Evolutionary conservation across 2,797 vertebrate genomes (phyloP).

Genomic region (Megaceryle alcyon): DNA sequence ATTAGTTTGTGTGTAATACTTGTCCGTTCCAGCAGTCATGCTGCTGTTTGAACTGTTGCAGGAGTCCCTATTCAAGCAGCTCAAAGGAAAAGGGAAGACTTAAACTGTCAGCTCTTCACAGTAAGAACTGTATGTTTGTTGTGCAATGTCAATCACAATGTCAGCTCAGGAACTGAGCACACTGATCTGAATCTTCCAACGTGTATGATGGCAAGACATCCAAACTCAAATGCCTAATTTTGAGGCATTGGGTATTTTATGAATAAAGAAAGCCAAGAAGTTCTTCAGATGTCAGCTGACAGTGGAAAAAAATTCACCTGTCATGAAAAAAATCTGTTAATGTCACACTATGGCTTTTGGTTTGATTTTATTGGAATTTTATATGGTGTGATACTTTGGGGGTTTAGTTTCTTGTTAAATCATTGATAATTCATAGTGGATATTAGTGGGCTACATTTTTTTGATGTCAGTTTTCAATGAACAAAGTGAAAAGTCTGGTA

Average conservation of each 20-base stretch:
- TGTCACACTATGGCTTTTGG: neutral
- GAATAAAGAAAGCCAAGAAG: neutral
- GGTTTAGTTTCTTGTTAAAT: neutral
- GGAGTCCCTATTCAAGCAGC: neutral
- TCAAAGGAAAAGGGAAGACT: neutral
- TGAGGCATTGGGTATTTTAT: neutral
- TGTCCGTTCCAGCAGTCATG: neutral
- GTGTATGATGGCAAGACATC: neutral
- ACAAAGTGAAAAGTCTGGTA: neutral
- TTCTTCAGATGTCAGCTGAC: neutral
- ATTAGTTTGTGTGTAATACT: neutral
- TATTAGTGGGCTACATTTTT: neutral
- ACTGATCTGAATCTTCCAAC: neutral
- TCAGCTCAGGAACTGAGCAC: neutral
- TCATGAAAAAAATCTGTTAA: neutral
- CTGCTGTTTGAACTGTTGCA: accelerated
- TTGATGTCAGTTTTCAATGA: neutral
- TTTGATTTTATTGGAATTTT: neutral
- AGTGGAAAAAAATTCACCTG: neutral
- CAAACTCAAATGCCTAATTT: neutral
- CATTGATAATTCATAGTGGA: neutral
- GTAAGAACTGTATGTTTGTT: neutral
- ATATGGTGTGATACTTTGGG: neutral
- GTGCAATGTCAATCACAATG: neutral
- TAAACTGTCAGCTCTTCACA: neutral